Evolutionary conservation across 2,797 vertebrate genomes (phyloP).

Genomic region (Halcyon badia): DNA sequence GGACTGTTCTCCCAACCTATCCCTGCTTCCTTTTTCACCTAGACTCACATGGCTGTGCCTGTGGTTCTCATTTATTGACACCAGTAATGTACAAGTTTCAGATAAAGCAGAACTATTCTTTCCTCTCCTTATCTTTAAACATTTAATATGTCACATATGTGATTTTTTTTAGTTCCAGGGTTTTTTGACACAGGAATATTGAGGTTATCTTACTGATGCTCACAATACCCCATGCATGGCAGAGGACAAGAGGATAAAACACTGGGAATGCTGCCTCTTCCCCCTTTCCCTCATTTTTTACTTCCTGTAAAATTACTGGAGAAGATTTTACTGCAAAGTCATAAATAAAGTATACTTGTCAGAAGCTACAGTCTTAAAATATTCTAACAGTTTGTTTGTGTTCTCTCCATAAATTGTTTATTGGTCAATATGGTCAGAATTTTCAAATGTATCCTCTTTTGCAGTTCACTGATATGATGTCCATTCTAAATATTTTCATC

Average conservation of each 20-base stretch:
- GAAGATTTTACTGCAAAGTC: slow-evolving; percentile 66
- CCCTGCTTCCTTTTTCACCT: neutral
- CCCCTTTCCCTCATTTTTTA: neutral
- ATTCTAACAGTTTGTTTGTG: slow-evolving; percentile 68
- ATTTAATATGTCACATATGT: neutral
- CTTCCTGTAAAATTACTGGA: slow-evolving; percentile 51
- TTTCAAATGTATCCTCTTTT: slow-evolving; percentile 54
- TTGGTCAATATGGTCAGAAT: slow-evolving; percentile 76
- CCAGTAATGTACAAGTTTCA: neutral
- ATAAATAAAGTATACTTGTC: slow-evolving; percentile 82
- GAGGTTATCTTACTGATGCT: neutral
- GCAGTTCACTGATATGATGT: slow-evolving; percentile 58
- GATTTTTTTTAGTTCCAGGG: neutral
- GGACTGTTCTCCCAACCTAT: neutral
- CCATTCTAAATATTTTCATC: slow-evolving; percentile 42
- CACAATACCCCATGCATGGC: neutral
- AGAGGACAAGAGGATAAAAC: neutral
- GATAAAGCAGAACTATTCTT: neutral
- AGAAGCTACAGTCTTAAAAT: slow-evolving; percentile 76
- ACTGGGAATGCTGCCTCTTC: neutral
- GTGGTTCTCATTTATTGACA: neutral
- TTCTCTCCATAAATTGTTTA: slow-evolving; percentile 80
- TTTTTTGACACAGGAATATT: neutral
- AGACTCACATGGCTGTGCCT: neutral
- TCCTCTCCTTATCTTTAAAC: neutral